A percentile compares a stretch with the other conserved stretches of the same genome.
These are phyloP conservation scores for Otus sunia DNA, from an alignment of 2,113 vertebrate species.

Conservation along the genomic window DNA sequence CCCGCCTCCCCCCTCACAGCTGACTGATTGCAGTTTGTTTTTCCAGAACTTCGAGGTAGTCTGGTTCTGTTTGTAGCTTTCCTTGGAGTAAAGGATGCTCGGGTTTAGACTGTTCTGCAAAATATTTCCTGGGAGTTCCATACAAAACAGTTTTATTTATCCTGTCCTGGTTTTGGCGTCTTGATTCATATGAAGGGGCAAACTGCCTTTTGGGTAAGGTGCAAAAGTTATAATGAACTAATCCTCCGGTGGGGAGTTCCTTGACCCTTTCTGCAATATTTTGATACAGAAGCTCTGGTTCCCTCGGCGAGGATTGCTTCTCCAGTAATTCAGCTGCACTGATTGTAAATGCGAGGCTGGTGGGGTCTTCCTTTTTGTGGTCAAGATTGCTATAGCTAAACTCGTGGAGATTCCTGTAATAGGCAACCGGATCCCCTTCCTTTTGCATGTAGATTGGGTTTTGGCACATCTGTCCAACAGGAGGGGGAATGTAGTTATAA, in stretches of 20 bases:
- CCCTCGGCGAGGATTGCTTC: conserved; percentile 78
- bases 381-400: conserved; percentile 86
- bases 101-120: conserved; percentile 85
- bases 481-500: conserved; percentile 94
- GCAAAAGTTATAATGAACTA: conserved; percentile 95
- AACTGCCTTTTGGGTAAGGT: conserved; percentile 97
- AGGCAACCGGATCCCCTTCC: conserved; percentile 88
- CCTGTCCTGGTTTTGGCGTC: conserved; percentile 90
- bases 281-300: conserved; percentile 92
- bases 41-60: conserved; percentile 99
- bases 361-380: conserved; percentile 81
- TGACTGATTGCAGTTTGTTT: conserved; percentile 98
- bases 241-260: conserved; percentile 84
- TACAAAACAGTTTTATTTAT: conserved; percentile 95
- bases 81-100: conserved; percentile 91
- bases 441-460: conserved; percentile 99
- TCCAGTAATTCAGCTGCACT: conserved; percentile 90
- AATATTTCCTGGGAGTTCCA: conserved; percentile 95
- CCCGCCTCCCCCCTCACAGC: conserved; percentile 56
- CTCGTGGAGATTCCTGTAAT: conserved; percentile 92
- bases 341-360: conserved; percentile 88
- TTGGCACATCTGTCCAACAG: conserved; percentile 95
- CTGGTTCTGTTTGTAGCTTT: conserved; percentile 93
- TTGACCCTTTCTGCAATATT: conserved; percentile 91
- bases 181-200: conserved; percentile 86